Evolutionary conservation across 2,113 vertebrate genomes (phyloP), one percentile per base, ranked within the genome.

Genomic region (Semnornis frantzii): DNA sequence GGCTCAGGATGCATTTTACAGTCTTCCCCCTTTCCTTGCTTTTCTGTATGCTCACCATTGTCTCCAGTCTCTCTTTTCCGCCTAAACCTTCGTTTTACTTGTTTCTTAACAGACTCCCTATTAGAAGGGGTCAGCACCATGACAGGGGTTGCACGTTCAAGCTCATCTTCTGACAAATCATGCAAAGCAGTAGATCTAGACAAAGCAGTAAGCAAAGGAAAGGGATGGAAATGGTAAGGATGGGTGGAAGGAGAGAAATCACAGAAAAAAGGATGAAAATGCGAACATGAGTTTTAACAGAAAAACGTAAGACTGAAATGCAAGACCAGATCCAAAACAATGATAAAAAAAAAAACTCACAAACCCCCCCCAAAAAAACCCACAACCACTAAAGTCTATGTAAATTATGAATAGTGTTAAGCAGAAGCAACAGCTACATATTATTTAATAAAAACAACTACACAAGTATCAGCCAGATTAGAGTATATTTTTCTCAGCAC

Each of bases 21-120:
- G 71, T 96, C 89, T 82, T 75, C 96, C 30, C 84, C 96, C 54
- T 76, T 96, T 63, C 54, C 84, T 91, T 95, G 97, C 80, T 97
- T 94, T 85, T 97, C 97, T 93, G 96, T 60, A 68, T 94, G 95
- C 64, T 97, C 95, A 58, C 91, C 76, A 95, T 95, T 93, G 37
- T 97, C 79, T 93, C 97, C 97, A 92, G 93, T 95, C 93, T 94
- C 97, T 95, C 97, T 98, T 89, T 97, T 98, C 59, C 97, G 94
- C 55, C 98, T 98, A 97, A 98, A 96, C 64, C 98, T 98, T 42
- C 98, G 97, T 94, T 98, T 99, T 90, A 98, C 97, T 92, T 98
- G 96, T 93, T 98, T 98, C 93, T 98, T 98, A 95, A 96, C 97
- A 88, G 87, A 82, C 85, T 98, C 98, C 87, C 97, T 97, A 94